Base-by-base conservation (phyloP, 2,797 vertebrate species). In the Peromyscus eremicus region DNA sequence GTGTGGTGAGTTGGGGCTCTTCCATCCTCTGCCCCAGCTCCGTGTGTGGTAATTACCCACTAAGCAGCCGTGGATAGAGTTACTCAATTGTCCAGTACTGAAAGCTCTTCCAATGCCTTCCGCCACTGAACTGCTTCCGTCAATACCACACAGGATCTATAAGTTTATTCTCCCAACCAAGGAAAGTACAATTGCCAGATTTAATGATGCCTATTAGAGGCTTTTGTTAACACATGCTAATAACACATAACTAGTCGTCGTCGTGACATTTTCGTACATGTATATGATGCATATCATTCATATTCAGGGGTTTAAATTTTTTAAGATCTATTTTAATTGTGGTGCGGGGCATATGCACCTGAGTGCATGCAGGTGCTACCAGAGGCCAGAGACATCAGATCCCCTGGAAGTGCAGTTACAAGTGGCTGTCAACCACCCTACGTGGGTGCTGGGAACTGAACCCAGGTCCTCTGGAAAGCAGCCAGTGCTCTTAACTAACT, bases 61-160 rank as follows among this genome's bases (percentile, higher is more conserved):
- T 21, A 9, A 32, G 25, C 52, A 75, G 40, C 79, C 13, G 3
- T 0, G 6, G 37, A 49, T 8, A 32, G 55, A 25, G 11, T 13
- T 3, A 4, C 29, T 52, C 34, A 1, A 0, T 1, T 1, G 1
- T 19, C 40, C 9, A 2, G 8, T 23, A 68, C 64, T 0, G 16
- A 66, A 1, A 1, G 16, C 9, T 21, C 14, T 12, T 9, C 43
- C 37, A 3, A 2, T 27, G 4, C 17, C 17, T 21, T 43, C 27
- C 29, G 19, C 40, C 12, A 6, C 16, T 3, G 6, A 70, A 86
- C 5, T 1, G 10, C 57, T 52, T 60, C 11, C 10, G 0, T 2
- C 19, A 55, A n/a, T 49, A 21, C 34, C 29, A 40, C 7, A 0
- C 4, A 9, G 34, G 62, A 9, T 2, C n/a, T 11, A 4, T n/a